Conservation (phyloP, 2,797 vertebrate genomes). For the Microtus obscurus region DNA sequence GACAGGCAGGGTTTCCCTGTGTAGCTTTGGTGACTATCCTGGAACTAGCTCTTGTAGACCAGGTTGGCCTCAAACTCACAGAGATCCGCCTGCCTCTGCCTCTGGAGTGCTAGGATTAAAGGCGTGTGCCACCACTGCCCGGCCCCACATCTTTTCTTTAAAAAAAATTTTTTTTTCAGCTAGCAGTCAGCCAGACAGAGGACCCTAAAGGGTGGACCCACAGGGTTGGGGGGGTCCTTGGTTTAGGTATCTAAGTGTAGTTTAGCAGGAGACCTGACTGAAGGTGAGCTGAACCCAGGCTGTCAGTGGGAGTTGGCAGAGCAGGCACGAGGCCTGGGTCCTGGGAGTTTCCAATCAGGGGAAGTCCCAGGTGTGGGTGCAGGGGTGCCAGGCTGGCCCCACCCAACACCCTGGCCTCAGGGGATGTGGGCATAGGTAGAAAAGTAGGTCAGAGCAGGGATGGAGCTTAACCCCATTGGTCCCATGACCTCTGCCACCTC, state of each 20-base stretch:
- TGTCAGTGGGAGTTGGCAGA: slow-evolving; percentile 67
- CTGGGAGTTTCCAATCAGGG: slow-evolving; percentile 81
- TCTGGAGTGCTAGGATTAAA: too few relatives aligned
- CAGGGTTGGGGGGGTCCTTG: neutral
- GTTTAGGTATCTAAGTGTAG: neutral
- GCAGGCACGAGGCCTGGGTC: slow-evolving; percentile 60
- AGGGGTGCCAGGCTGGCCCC: slow-evolving; percentile 71
- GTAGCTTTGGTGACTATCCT: too few relatives aligned
- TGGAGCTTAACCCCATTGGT: slow-evolving; percentile 73
- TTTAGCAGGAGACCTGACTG: slow-evolving; percentile 22
- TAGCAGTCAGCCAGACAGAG: neutral
- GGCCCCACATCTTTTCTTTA: neutral
- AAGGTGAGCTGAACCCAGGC: slow-evolving; percentile 42
- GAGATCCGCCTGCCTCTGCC: too few relatives aligned
- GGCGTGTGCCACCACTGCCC: too few relatives aligned
- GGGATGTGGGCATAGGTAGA: slow-evolving; percentile 72
- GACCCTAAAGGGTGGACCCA: neutral
- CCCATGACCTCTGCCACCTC: slow-evolving; percentile 60
- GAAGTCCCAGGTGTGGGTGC: slow-evolving; percentile 80
- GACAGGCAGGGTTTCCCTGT: too few relatives aligned
- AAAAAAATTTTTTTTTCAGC: neutral
- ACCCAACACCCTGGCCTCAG: slow-evolving; percentile 74
- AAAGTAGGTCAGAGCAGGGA: slow-evolving; percentile 79
- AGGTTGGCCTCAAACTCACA: too few relatives aligned
- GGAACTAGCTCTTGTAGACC: too few relatives aligned